Percentiles rank a stretch among this genome's conserved stretches.
phyloP scores from a whole-genome alignment of 2,888 invertebrate genomes.

The Mallateleia sp. region DNA sequence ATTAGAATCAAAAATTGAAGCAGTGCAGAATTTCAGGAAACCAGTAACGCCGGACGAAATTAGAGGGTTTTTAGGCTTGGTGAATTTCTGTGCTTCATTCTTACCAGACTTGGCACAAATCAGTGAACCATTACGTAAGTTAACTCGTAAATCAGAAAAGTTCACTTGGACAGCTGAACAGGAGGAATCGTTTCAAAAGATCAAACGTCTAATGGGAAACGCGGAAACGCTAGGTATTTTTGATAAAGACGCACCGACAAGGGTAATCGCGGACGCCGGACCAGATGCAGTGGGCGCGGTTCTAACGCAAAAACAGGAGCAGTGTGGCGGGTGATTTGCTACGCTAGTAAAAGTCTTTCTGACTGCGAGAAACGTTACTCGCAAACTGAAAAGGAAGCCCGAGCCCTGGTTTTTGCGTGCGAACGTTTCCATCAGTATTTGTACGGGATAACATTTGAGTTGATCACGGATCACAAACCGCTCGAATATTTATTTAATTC shows the following conservation, averaged over 20 bases:
- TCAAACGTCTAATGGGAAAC: too few species aligned
- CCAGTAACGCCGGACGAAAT: constrained; percentile 55
- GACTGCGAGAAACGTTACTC: constrained; percentile 84
- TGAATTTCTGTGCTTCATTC: constrained; percentile 80
- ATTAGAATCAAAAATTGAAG: constrained; percentile 39
- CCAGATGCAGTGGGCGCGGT: constrained; percentile 85
- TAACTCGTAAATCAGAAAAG: too few species aligned
- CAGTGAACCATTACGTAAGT: constrained; percentile 80
- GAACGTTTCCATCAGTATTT: constrained; percentile 87
- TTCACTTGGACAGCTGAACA: constrained; percentile 58
- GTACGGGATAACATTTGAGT: constrained; percentile 87
- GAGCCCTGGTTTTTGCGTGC: constrained; percentile 77
- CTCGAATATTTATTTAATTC: constrained; percentile 82
- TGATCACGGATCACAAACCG: constrained; percentile 83
- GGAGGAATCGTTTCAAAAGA: too few species aligned
- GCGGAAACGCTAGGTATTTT: constrained; percentile 84
- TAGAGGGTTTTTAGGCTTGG: constrained; percentile 64
- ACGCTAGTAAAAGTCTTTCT: constrained; percentile 87
- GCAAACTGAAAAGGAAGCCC: constrained; percentile 81
- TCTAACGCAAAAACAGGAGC: constrained; percentile 81
- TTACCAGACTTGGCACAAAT: constrained; percentile 80
- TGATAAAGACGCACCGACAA: constrained; percentile 82
- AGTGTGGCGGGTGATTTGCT: constrained; percentile 85
- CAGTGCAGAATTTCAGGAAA: constrained; percentile 40
- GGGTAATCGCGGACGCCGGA: constrained; percentile 86